Evolutionary conservation across 2,113 vertebrate species (phyloP).

Genomic region (Limanda limanda): DNA sequence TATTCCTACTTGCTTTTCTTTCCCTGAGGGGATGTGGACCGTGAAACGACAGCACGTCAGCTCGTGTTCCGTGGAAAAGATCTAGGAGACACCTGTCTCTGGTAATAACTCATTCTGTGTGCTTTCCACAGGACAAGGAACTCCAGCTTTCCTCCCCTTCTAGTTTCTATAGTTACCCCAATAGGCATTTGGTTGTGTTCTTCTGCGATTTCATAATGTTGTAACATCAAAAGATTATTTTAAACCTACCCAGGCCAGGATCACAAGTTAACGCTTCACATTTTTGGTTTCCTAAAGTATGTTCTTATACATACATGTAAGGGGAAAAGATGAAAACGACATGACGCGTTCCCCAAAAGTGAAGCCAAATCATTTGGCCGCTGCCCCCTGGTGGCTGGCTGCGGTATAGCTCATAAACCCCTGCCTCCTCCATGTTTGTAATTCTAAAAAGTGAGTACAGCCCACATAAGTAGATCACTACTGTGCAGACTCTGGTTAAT

Average conservation of each 20-base stretch:
- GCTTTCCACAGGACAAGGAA: conserved; percentile 16
- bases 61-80: conserved; percentile 43
- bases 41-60: conserved; percentile 67
- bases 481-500: too few relatives aligned
- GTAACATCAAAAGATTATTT: not conserved
- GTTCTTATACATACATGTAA: too few relatives aligned
- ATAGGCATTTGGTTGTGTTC: conserved; percentile 2
- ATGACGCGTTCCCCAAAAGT: too few relatives aligned
- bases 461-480: too few relatives aligned
- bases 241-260: not conserved
- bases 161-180: conserved; percentile 4
- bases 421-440: too few relatives aligned
- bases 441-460: too few relatives aligned
- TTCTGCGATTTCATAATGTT: not conserved
- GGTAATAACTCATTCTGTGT: conserved; percentile 68
- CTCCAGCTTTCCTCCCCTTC: conserved; percentile 34
- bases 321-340: too few relatives aligned
- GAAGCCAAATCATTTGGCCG: too few relatives aligned
- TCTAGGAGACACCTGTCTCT: conserved; percentile 72
- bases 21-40: conserved; percentile 52
- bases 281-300: too few relatives aligned
- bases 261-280: too few relatives aligned
- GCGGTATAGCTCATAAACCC: not conserved
- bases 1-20: conserved; percentile 61
- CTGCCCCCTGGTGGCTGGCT: not conserved